Evolutionary conservation across 2,888 invertebrate species (phyloP), one percentile per base, ranked within the genome.

Genomic region (Eurytoma adleriae): DNA sequence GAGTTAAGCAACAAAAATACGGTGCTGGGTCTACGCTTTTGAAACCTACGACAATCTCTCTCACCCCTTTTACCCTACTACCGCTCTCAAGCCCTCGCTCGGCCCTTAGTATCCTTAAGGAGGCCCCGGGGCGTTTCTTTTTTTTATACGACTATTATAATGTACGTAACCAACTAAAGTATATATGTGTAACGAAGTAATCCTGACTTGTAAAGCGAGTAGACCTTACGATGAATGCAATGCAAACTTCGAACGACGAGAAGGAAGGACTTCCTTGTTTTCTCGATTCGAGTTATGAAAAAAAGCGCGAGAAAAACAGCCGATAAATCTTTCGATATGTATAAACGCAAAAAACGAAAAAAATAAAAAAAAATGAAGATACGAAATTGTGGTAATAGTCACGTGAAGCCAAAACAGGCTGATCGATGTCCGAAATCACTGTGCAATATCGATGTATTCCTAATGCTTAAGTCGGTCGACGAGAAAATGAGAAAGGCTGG

Each of bases 21-120:
- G 88, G 88, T 88, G 88, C 87, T 88, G 88, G 88, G 87, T 86
- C 84, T 85, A 84, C 84, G 87, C 86, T 87, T 86, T 80, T 84
- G 83, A 77, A 81, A 16, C 66, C 52, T 57, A 66, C 64, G 40
- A 40, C 62, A n/a, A 64, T 18, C 48, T 80, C 77, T 68, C 57
- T 83, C 56, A 71, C 72, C 62, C 48, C 67, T 76, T 59, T 69
- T 20, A 20, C 2, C 10, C 72, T 61, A 59, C 18, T 54, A 27
- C 14, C 5, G 20, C 27, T 48, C 61, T n/a, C 30, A 40, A 40
- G 40, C 40, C 40, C 40, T 7, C 40, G 40, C 40, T 40, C 40
- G 40, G 40, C 10, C 40, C 10, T 40, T 10, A 40, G 40, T 40
- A 10, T 40, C 40, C 40, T 40, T 10, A 40, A 40, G 40, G 10